A percentile compares a stretch with the other conserved stretches of the same genome.
phyloP scores from a whole-genome alignment of 2,113 vertebrate species.

The Phyllopteryx taeniolatus region DNA sequence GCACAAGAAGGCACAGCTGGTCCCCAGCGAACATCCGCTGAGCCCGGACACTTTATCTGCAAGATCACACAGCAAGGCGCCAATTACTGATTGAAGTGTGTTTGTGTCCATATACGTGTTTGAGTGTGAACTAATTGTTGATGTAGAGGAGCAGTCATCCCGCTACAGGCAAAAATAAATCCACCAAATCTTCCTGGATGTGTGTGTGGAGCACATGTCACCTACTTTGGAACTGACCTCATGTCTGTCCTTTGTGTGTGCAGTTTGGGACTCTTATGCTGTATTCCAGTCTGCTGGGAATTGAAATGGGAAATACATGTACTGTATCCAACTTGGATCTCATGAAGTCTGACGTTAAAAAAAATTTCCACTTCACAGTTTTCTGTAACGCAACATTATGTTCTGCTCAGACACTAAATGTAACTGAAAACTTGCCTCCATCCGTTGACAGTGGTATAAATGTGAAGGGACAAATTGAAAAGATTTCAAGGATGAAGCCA shows the following conservation, averaged over 20 bases:
- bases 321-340: too few species aligned
- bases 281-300: not conserved
- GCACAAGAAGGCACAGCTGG: constrained; percentile 62
- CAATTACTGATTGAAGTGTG: constrained; percentile 25
- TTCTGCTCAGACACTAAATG: constrained; percentile 41
- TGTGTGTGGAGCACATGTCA: constrained; percentile 13
- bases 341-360: not conserved
- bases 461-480: constrained; percentile 67
- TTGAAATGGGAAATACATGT: too few species aligned
- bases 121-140: constrained; percentile 1
- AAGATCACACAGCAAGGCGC: constrained; percentile 36
- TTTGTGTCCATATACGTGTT: constrained; percentile 8
- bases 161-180: constrained; percentile 16
- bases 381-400: not conserved
- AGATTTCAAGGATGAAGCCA: constrained; percentile 69
- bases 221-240: constrained; percentile 26
- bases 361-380: not conserved
- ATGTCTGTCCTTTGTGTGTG: constrained; percentile 11
- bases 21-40: constrained; percentile 41
- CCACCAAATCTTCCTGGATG: constrained; percentile 14
- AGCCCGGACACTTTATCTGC: constrained; percentile 46
- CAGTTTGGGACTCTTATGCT: constrained; percentile 7
- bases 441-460: constrained; percentile 54
- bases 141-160: constrained; percentile 8
- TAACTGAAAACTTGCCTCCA: constrained; percentile 60